Base-by-base conservation (phyloP, 2,113 vertebrate genomes). In the Lipophrys pholis region DNA sequence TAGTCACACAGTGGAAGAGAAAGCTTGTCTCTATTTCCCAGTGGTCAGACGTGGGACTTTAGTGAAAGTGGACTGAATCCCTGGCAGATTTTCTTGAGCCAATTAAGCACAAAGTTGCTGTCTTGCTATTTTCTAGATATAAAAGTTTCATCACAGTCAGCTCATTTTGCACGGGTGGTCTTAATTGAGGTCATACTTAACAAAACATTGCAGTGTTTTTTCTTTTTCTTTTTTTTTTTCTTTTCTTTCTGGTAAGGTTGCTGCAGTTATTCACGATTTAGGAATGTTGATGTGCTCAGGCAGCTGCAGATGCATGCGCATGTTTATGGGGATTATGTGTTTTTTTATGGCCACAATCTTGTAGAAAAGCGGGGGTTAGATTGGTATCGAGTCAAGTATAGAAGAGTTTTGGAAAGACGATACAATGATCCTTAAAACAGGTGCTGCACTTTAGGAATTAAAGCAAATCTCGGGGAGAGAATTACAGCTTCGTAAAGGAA, bases 261-360 rank as follows among this genome's bases (percentile, higher is more conserved):
- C 78, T 80, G 80, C 67, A 76, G 66, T 73, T 83, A 55, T 76
- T 89, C 70, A 84, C 68, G 78, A 83, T 74, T 78, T 36, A 86
- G 87, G 73, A 87, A 85, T 87, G 80, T 30, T 75, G 88, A 89
- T 73, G 71, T 82, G 69, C 57, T 72, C 73, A 63, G 76, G 78
- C 84, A 68, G 81, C 84, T 75, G 79, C 73, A 71, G 66, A 81
- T 89, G 73, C 73, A 67, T 46, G 15, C n/a, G 6, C 5, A 5
- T 60, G 61, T 76, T 81, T 56, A 41, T 55, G 1, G 16, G 35
- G 59, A 43, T 73, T 56, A 60, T 51, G 14, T 30, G 21, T 15
- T 52, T 51, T 51, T 40, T 67, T 59, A 52, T 54, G 48, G 15
- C 17, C 42, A 67, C 51, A n/a, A 62, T 68, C 11, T 55, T 59